phyloP scores from a whole-genome alignment of 1,140 invertebrate species.

The Carposina sasakii region DNA sequence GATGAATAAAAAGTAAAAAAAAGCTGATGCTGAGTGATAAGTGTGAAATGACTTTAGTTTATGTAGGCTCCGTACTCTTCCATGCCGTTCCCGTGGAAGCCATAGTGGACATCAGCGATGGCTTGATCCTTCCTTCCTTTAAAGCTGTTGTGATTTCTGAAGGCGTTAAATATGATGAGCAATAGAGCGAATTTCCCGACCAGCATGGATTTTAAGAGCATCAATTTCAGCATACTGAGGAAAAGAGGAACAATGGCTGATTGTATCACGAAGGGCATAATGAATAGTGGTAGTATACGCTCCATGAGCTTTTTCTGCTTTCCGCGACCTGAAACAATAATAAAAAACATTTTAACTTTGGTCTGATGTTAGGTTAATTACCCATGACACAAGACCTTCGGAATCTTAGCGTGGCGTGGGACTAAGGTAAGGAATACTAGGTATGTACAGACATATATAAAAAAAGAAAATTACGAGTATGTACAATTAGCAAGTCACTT shows the following conservation, averaged over 20 bases:
- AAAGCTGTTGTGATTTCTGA: conserved; percentile 69
- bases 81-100: conserved; percentile 68
- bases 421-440: no score
- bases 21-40: conserved; percentile 10
- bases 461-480: no score
- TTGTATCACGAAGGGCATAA: conserved; percentile 77
- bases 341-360: background rate
- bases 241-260: conserved; percentile 76
- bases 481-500: no score
- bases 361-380: no score
- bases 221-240: conserved; percentile 76
- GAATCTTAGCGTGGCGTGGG: no score
- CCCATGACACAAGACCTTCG: no score
- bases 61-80: conserved; percentile 73
- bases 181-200: conserved; percentile 77
- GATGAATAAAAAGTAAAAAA: no score
- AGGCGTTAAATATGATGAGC: conserved; percentile 75
- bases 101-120: conserved; percentile 66
- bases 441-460: no score
- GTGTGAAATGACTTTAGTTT: no score
- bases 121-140: conserved; percentile 52
- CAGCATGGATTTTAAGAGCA: conserved; percentile 77
- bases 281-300: conserved; percentile 75
- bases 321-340: conserved; percentile 61
- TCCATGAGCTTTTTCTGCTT: conserved; percentile 74